Base-by-base conservation (phyloP, 2,113 vertebrate species). In the Siphamia tubifer region DNA sequence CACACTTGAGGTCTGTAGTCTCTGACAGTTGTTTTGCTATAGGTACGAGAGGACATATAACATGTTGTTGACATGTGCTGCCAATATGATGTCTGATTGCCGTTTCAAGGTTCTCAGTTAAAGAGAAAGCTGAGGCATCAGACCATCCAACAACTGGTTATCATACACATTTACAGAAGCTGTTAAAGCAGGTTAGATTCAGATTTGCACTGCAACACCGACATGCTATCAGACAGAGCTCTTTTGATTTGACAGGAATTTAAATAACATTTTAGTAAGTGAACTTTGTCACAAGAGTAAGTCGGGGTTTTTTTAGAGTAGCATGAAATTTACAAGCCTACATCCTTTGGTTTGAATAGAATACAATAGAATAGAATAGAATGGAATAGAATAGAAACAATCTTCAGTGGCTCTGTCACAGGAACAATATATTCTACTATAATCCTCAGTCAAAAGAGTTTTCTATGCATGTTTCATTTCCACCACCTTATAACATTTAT, bases 51-150 rank as follows among this genome's bases (percentile, higher is more conserved):
- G 81, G 82, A 79, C 48, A 56, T 43, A 63, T 36, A 69, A 75
- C 68, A 44, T 71, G 73, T 68, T 83, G 68, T 68, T 87, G 79
- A 82, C 72, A 76, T 62, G 76, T 71, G 45, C 74, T 79, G 77
- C 47, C 62, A 64, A 20, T 28, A 15, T 35, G 43, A 71, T 57
- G 49, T 47, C 25, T 66, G 66, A 79, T 78, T 85, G 51, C 69
- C 51, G 60, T 40, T 21, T 65, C 3, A 7, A 11, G 21, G 47
- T 51, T 45, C 66, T 63, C 55, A 68, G 44, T 74, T 39, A 48
- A 71, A 64, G 62, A 43, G 61, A 60, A 79, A 56, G 8, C 20
- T 25, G 39, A 57, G 25, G 38, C 47, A 19, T 64, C 45, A 61
- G 44, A 69, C 65, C 31, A 55, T 40, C 49, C 52, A 65, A 56